A percentile compares a stretch with the other conserved stretches of the same genome.
phyloP scores from a whole-genome alignment of 2,113 vertebrate species.

The Coptodon bakossiorum region DNA sequence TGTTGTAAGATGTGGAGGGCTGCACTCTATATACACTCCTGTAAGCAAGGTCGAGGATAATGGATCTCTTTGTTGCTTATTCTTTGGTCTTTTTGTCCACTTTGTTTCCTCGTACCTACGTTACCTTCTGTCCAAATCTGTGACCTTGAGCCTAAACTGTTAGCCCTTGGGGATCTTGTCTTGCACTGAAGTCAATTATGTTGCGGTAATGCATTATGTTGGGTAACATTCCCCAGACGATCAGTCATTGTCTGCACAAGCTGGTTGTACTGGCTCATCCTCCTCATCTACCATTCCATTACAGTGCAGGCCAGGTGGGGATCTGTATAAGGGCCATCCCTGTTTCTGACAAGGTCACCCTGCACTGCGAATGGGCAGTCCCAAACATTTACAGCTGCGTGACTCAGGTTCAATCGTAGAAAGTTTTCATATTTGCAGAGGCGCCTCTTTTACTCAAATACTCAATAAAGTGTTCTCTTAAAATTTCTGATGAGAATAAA shows the following conservation, averaged over 20 bases:
- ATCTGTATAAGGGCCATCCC: constrained; percentile 20
- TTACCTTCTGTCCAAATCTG: background rate
- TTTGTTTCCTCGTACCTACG: background rate
- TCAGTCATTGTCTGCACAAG: constrained; percentile 64
- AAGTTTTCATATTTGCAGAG: constrained; percentile 5
- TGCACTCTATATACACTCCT: background rate
- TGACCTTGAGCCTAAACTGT: constrained; percentile 59
- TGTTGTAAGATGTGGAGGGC: background rate
- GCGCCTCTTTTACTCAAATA: background rate
- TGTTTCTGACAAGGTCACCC: constrained; percentile 61
- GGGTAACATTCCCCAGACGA: constrained; percentile 44
- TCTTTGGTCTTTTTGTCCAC: background rate
- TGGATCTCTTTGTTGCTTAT: constrained; percentile 14
- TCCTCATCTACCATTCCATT: constrained; percentile 51
- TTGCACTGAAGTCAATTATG: constrained; percentile 66
- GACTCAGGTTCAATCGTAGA: background rate
- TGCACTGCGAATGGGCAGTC: background rate
- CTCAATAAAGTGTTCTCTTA: background rate
- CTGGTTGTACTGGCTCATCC: constrained; percentile 48
- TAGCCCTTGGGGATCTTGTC: constrained; percentile 43
- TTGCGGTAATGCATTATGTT: constrained; percentile 61
- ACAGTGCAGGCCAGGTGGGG: constrained; percentile 10
- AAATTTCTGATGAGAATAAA: background rate
- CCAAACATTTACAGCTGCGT: constrained; percentile 19
- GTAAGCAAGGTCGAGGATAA: constrained; percentile 36